Base-by-base conservation (phyloP, 2,888 invertebrate species). In the Lasioglossum malachurum region DNA sequence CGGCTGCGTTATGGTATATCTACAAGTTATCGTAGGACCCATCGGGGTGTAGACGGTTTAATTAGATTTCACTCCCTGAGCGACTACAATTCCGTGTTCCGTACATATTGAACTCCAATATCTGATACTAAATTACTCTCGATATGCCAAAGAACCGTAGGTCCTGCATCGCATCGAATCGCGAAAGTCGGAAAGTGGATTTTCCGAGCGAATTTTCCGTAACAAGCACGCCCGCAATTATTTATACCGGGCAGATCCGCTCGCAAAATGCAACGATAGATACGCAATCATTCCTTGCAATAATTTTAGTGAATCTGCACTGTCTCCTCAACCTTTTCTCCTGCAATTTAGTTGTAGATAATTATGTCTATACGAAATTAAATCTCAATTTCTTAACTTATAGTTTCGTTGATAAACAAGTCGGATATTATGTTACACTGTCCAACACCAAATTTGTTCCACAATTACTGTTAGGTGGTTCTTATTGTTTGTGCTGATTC, bases 1-100 rank as follows among this genome's bases (percentile, higher is more conserved):
- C 77, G 79, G 75, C 78, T 16, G 75, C 82, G 73, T 84, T 84
- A 88, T 84, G 77, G 77, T 80, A 64, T 67, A 78, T 44, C 78
- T 73, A 46, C 84, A 84, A 87, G 80, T 88, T 87, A 88, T 88
- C 80, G 80, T 64, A 82, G 74, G 81, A 80, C 86, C 79, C 84
- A 84, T 82, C 83, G 80, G 75, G 80, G 84, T 82, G 87, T 82
- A 82, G 85, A 84, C 83, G 84, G 83, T 83, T 87, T 89, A 89
- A 90, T 88, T 89, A 90, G 86, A 90, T 87, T 87, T 86, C 73
- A 78, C 67, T 57, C 82, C 75, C 71, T 78, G 72, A 64, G 76
- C 78, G 77, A 84, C 73, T 80, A 84, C 80, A 87, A 87, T 73
- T 72, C 49, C 78, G 38, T 60, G 38, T 64, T 78, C 60, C 75